phyloP scores from a whole-genome alignment of 2,113 vertebrate genomes.

The Cebidichthys violaceus region DNA sequence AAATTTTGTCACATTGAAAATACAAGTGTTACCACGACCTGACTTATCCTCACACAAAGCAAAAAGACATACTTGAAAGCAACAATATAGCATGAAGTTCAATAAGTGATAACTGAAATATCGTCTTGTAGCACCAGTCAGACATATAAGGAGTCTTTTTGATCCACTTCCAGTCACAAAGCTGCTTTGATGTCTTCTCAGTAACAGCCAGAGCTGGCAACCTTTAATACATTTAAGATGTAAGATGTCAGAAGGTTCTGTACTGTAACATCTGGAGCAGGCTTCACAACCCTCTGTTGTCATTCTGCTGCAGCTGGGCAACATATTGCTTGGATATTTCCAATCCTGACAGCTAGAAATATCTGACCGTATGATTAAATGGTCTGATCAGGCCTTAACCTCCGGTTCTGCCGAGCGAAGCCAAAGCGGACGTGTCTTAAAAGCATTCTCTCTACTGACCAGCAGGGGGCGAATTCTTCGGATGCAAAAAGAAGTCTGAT shows the following conservation, averaged over 20 bases:
- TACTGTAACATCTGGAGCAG: slow-evolving; percentile 67
- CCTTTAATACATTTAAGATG: slow-evolving; percentile 67
- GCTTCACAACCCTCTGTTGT: slow-evolving; percentile 55
- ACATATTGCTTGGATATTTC: slow-evolving; percentile 56
- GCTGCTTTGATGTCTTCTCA: slow-evolving; percentile 47
- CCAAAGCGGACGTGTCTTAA: too few relatives aligned
- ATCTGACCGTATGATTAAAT: slow-evolving; percentile 64
- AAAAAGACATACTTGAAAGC: background rate
- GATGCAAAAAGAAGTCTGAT: background rate
- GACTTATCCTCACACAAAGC: background rate
- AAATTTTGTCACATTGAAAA: background rate
- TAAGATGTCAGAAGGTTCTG: slow-evolving; percentile 45
- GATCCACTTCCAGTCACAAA: slow-evolving; percentile 41
- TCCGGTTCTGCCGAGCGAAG: background rate
- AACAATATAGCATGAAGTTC: slow-evolving; percentile 20
- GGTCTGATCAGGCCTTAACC: slow-evolving; percentile 20
- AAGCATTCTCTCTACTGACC: background rate
- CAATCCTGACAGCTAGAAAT: slow-evolving; percentile 50
- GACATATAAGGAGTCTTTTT: slow-evolving; percentile 26
- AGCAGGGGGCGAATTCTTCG: background rate
- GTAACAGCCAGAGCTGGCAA: slow-evolving; percentile 54
- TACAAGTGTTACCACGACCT: background rate
- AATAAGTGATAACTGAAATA: slow-evolving; percentile 16
- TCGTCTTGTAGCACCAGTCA: slow-evolving; percentile 26
- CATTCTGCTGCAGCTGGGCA: slow-evolving; percentile 65